Evolutionary conservation across 1,140 invertebrate genomes (phyloP).

Genomic region (Drosophila oshimai): DNA sequence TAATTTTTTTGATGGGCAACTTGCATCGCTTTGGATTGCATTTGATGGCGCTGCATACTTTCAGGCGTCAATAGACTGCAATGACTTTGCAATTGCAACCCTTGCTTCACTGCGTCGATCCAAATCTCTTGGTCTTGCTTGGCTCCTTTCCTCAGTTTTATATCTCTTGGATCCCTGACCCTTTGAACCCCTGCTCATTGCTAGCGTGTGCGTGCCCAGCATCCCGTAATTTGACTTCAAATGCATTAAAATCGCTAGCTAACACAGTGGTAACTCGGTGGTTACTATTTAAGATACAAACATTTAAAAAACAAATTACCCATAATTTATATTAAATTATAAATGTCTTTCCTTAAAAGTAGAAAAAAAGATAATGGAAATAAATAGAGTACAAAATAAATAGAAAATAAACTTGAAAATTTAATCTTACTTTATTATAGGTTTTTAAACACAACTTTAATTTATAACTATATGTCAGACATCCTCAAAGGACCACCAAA

Average conservation of each 20-base stretch:
- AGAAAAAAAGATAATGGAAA: too few species aligned
- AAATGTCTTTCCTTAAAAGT: too few species aligned
- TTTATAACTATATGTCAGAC: too few species aligned
- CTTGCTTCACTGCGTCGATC: constrained; percentile 30
- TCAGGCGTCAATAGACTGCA: constrained; percentile 75
- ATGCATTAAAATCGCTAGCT: constrained; percentile 70
- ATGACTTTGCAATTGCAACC: constrained; percentile 66
- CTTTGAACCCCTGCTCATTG: constrained; percentile 26
- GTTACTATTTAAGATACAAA: too few species aligned
- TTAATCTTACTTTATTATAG: too few species aligned
- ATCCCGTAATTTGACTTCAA: constrained; percentile 76
- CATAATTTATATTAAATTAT: too few species aligned
- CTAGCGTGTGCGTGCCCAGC: constrained; percentile 64
- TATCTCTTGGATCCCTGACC: neutral
- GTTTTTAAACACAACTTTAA: too few species aligned
- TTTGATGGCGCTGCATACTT: constrained; percentile 63
- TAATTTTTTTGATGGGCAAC: constrained; percentile 1
- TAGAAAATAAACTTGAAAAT: too few species aligned
- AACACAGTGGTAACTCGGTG: constrained; percentile 19
- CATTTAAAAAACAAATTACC: too few species aligned
- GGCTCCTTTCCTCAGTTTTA: neutral
- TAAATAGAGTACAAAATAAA: too few species aligned
- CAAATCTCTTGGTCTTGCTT: constrained; percentile 48
- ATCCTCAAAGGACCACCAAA: neutral
- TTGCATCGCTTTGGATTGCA: constrained; percentile 17